These are phyloP conservation scores for Formica aserva DNA, from an alignment of 2,888 invertebrate genomes.

Conservation along the genomic window DNA sequence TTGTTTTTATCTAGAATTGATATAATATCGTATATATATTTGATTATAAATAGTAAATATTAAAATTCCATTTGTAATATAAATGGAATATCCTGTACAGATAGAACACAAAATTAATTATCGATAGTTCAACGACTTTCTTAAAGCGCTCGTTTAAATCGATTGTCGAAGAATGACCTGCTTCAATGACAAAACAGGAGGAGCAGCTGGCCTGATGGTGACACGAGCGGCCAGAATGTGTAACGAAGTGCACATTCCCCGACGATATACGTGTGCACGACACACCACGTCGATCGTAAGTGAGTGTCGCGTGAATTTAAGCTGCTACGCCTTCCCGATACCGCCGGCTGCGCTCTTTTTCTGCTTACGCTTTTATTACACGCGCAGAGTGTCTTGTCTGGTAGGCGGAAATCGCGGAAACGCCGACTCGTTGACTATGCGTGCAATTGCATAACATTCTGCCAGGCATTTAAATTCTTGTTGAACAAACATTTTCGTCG, in stretches of 20 bases:
- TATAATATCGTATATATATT: background rate
- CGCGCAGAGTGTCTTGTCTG: conserved; percentile 28
- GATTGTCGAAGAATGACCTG: conserved; percentile 31
- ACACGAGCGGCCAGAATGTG: conserved; percentile 68
- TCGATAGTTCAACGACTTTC: background rate
- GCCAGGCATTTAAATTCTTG: conserved; percentile 69
- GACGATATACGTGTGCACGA: conserved; percentile 66
- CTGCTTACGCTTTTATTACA: conserved; percentile 40
- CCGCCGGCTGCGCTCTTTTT: conserved; percentile 46
- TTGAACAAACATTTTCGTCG: conserved; percentile 20
- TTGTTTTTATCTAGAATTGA: background rate
- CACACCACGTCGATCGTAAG: conserved; percentile 51
- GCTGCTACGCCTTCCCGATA: conserved; percentile 29
- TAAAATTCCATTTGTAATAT: background rate
- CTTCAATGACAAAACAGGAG: conserved; percentile 64
- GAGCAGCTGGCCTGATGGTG: conserved; percentile 56
- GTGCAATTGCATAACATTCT: conserved; percentile 65
- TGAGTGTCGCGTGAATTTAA: conserved; percentile 59
- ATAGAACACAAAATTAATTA: conserved; percentile 4
- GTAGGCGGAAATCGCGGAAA: conserved; percentile 65
- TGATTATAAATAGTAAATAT: background rate
- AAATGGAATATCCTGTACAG: background rate
- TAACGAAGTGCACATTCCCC: conserved; percentile 76
- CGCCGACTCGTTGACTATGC: conserved; percentile 32
- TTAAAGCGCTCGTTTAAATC: conserved; percentile 19